Conservation (phyloP, 2,113 vertebrate genomes). For the Nicator chloris region DNA sequence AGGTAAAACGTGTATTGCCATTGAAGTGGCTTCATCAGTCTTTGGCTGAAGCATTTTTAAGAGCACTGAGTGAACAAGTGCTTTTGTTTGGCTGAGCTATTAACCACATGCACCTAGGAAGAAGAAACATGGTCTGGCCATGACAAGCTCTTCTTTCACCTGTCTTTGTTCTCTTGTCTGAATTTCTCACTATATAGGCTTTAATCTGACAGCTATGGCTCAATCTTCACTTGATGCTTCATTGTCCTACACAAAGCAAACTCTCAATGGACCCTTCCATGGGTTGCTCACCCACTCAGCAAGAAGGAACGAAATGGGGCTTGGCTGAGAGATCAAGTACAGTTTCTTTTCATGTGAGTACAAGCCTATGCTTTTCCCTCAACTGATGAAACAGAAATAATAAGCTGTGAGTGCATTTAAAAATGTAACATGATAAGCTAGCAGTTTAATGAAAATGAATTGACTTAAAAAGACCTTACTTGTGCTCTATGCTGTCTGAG, state of each 20-base stretch:
- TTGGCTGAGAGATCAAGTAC: neutral
- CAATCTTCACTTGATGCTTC: neutral
- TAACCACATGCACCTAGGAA: neutral
- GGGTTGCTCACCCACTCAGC: neutral
- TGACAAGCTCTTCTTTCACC: neutral
- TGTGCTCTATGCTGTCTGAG: neutral
- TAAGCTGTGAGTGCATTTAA: neutral
- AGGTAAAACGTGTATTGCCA: neutral
- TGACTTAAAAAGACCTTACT: neutral
- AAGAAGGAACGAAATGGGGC: neutral
- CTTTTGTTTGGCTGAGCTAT: neutral
- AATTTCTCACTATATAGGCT: neutral
- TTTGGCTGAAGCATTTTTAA: neutral
- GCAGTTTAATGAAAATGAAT: neutral
- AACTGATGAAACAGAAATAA: neutral
- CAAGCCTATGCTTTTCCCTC: neutral
- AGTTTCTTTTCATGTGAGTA: neutral
- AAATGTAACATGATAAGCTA: neutral
- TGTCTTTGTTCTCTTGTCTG: neutral
- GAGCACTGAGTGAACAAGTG: neutral
- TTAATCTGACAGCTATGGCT: neutral
- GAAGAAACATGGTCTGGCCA: neutral
- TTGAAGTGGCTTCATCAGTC: neutral
- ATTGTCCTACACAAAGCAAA: neutral
- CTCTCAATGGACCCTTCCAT: neutral